Base-by-base conservation (phyloP, 1,140 invertebrate genomes). In the Fopius arisanus region DNA sequence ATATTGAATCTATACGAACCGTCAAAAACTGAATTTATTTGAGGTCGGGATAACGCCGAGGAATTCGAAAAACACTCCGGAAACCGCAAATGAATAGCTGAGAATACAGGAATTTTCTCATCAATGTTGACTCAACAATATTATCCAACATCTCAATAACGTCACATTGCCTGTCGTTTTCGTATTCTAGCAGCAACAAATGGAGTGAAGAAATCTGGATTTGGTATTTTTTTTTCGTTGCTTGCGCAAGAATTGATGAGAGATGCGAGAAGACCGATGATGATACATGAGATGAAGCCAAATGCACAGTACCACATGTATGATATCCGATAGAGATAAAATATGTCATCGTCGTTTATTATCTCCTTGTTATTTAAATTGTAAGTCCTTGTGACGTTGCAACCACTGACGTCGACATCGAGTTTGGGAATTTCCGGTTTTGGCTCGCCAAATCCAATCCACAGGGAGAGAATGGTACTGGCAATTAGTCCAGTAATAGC, bases 401-500 rank as follows among this genome's bases (percentile, higher is more conserved):
- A 94, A 14, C 89, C 90, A 5, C 88, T 88, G 0, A 84, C 89
- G 5, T 88, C 90, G 19, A 91, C 86, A 0, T 90, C 87, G 67
- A 95, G 82, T 48, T 87, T 89, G 0, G 84, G 82, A 12, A 90
- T 78, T 1, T 89, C 83, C 0, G 94, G 93, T 73, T 92, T 93
- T 0, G 94, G 93, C 21, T 92, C 90, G 0, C 96, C 96, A 83
- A 97, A 96, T 70, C 94, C 96, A 74, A 97, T 93, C 94, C 94
- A 96, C 26, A 96, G 89, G 10, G 92, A 93, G 54, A 96, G 84
- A 0, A 88, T 85, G 51, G 97, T 86, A 28, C 94, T 93, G 28
- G 84, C 79, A 5, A 95, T 12, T 7, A 97, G 88, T 0, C 93
- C 95, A 12, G 87, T 77, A n/a, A 95, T 88, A 1, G 91, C 93